phyloP scores from a whole-genome alignment of 2,113 vertebrate genomes.

The Thinocorus orbignyianus region DNA sequence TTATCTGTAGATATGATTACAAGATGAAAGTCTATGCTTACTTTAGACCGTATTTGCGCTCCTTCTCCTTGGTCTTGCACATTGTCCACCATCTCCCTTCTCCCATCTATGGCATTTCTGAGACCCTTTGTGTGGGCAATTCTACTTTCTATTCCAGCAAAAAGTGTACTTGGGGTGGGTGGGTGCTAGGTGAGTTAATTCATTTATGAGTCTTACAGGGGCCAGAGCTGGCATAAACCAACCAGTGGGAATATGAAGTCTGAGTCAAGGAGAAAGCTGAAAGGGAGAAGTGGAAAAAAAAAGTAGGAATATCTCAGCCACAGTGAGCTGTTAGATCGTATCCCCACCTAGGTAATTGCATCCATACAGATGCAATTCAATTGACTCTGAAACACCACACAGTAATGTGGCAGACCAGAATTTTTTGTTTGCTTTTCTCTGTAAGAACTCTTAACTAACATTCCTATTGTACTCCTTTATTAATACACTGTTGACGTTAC shows the following conservation, averaged over 20 bases:
- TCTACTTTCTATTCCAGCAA: not conserved
- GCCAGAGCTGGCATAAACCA: not conserved
- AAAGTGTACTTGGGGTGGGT: not conserved
- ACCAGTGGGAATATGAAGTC: not conserved
- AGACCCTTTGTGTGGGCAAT: not conserved
- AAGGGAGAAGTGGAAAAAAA: not conserved
- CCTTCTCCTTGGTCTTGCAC: not conserved
- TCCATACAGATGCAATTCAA: not conserved
- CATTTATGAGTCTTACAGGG: not conserved
- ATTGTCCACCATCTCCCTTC: not conserved
- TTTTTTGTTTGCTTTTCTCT: not conserved
- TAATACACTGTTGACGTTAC: not conserved
- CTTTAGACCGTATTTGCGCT: not conserved
- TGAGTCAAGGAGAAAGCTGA: not conserved
- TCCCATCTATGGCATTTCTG: not conserved
- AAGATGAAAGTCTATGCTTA: not conserved
- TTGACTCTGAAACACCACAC: not conserved
- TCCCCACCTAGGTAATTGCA: not conserved
- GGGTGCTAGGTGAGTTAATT: not conserved
- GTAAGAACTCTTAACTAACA: not conserved
- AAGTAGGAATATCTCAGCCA: not conserved
- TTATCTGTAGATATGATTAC: not conserved
- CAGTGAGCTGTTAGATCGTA: not conserved
- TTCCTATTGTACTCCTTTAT: not conserved
- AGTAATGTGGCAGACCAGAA: not conserved